Evolutionary conservation across 2,888 invertebrate species (phyloP).

Genomic region (Tachina fera): DNA sequence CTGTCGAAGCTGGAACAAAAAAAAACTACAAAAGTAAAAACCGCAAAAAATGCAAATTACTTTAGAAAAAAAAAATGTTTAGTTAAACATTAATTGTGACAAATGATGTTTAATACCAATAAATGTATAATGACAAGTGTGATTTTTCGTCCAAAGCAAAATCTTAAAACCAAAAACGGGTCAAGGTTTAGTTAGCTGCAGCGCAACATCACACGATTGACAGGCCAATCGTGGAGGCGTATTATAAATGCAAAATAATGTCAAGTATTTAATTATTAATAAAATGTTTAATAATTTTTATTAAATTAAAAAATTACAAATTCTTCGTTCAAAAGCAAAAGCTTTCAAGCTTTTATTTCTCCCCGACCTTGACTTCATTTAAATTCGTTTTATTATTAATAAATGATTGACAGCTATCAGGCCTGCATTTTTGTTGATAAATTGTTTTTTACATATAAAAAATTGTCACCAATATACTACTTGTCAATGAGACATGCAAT

Average conservation of each 20-base stretch:
- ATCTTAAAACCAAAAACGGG: slow-evolving; percentile 41
- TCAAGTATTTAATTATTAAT: neutral
- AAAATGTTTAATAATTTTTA: neutral
- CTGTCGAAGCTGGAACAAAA: slow-evolving; percentile 5
- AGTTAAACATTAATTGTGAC: slow-evolving; percentile 71
- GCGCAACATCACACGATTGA: neutral
- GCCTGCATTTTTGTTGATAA: neutral
- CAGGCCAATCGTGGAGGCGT: slow-evolving; percentile 11
- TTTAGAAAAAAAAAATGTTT: slow-evolving; percentile 53
- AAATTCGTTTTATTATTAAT: neutral
- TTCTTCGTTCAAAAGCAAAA: neutral
- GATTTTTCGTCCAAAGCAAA: slow-evolving; percentile 56
- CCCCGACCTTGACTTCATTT: neutral
- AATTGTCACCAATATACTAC: neutral
- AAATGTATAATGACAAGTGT: slow-evolving; percentile 70
- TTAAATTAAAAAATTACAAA: neutral
- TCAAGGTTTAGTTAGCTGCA: slow-evolving; percentile 53
- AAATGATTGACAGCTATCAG: slow-evolving; percentile 29
- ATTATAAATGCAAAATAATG: neutral
- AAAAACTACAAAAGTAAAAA: slow-evolving; percentile 63
- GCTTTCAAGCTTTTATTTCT: neutral
- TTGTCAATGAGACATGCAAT: neutral
- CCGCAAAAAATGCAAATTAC: slow-evolving; percentile 76
- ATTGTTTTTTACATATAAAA: neutral
- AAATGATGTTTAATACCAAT: slow-evolving; percentile 71